Conservation (phyloP, 2,888 invertebrate genomes). For the Nezara viridula region DNA sequence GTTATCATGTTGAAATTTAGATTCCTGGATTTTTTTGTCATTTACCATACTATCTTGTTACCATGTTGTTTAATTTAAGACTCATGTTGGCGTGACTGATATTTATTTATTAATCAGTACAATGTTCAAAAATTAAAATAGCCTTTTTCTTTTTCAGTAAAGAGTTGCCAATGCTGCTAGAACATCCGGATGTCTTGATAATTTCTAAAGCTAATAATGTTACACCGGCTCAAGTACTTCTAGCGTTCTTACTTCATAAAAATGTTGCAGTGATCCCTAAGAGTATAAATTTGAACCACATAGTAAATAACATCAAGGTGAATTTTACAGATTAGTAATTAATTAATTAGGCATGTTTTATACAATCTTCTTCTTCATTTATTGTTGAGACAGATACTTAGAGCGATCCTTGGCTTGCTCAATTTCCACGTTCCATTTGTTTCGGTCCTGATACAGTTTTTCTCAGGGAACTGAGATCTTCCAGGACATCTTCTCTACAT, state of each 20-base stretch:
- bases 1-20: no score
- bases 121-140: not conserved
- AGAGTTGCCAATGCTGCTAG: not conserved
- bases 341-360: not conserved
- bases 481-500: no score
- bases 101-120: no score
- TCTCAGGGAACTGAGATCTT: no score
- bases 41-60: no score
- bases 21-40: no score
- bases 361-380: not conserved
- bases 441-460: no score
- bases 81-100: no score
- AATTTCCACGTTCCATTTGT: no score
- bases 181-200: not conserved
- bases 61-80: no score
- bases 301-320: conserved; percentile 68
- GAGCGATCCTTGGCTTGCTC: no score
- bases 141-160: not conserved
- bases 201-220: conserved; percentile 69
- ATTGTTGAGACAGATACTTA: no score
- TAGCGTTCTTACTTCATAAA: conserved; percentile 81
- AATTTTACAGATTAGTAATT: not conserved
- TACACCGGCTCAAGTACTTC: conserved; percentile 81
- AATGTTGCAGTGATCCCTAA: conserved; percentile 86
- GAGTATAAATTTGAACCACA: conserved; percentile 80